Base-by-base conservation (phyloP, 2,888 invertebrate genomes). In the Phragmatobia fuliginosa region DNA sequence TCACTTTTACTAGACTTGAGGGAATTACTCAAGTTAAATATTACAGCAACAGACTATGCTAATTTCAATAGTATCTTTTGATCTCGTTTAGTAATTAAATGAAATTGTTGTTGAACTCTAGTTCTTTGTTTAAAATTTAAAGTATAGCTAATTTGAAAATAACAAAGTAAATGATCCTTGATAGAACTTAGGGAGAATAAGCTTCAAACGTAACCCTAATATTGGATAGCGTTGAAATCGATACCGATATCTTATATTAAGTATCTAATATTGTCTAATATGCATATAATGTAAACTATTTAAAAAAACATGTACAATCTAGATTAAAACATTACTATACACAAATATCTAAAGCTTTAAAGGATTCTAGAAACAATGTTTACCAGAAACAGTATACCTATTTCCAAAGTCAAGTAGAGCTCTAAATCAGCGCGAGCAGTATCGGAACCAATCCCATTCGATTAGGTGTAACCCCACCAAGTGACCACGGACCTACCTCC, bases 371-470 rank as follows among this genome's bases (percentile, higher is more conserved):
- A 21, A 25, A 31, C 45, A 45, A 60, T 14, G 62, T 56, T 38
- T n/a, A n/a, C n/a, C n/a, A n/a, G n/a, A n/a, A n/a, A n/a, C 45
- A 11, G 16, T 45, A 33, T 41, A 16, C 21, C 14, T 25, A 25
- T 68, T 59, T 68, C 49, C 21, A 52, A 63, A 64, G 41, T 79
- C 76, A 81, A 75, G 77, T 74, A 78, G 70, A 41, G 78, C 77
- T 75, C 84, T 87, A 86, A 86, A 86, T 87, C 88, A 86, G 79
- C 72, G 80, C 73, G 78, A 81, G 78, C 82, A 78, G 70, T 75
- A 76, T 74, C 74, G 81, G 82, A 86, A 81, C 83, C 87, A 83
- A 87, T 87, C 81, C 85, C n/a, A n/a, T n/a, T 88, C 86, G 84
- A 87, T 87, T 85, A 86, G 83, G 3, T 73, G 74, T 36, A 28